These are phyloP conservation scores for Zeuzera pyrina DNA, from an alignment of 2,888 invertebrate genomes.

Conservation along the genomic window DNA sequence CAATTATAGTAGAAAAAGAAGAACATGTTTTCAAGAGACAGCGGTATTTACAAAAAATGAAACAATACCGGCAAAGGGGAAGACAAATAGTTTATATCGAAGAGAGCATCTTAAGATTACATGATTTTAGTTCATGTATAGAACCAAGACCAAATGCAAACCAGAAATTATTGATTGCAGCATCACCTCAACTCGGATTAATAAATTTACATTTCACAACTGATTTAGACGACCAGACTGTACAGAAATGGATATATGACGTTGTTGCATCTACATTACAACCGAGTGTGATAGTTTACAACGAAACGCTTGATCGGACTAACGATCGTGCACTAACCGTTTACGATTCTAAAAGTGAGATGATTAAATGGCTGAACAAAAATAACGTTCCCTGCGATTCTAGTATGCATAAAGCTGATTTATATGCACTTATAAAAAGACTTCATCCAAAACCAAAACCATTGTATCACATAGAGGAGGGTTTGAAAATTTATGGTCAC, in stretches of 20 bases:
- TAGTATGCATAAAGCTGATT: slow-evolving; percentile 4
- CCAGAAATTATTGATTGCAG: too few species aligned
- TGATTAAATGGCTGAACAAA: slow-evolving; percentile 4
- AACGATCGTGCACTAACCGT: background rate
- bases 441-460: too few species aligned
- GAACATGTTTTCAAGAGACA: slow-evolving; percentile 7
- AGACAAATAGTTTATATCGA: slow-evolving; percentile 8
- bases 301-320: too few species aligned
- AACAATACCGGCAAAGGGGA: slow-evolving; percentile 2
- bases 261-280: too few species aligned
- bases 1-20: slow-evolving; percentile 9
- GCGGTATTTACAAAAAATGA: slow-evolving; percentile 4
- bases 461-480: background rate
- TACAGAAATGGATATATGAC: too few species aligned
- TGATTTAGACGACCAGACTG: too few species aligned
- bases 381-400: slow-evolving; percentile 5
- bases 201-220: too few species aligned
- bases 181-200: too few species aligned
- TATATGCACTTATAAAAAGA: background rate
- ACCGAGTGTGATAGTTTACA: too few species aligned
- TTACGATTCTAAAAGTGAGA: slow-evolving; percentile 3
- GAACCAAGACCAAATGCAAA: background rate
- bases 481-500: slow-evolving; percentile 2
- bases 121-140: background rate
- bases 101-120: too few species aligned